Conservation (phyloP, 2,113 vertebrate genomes). For the Pachyramphus minor region DNA sequence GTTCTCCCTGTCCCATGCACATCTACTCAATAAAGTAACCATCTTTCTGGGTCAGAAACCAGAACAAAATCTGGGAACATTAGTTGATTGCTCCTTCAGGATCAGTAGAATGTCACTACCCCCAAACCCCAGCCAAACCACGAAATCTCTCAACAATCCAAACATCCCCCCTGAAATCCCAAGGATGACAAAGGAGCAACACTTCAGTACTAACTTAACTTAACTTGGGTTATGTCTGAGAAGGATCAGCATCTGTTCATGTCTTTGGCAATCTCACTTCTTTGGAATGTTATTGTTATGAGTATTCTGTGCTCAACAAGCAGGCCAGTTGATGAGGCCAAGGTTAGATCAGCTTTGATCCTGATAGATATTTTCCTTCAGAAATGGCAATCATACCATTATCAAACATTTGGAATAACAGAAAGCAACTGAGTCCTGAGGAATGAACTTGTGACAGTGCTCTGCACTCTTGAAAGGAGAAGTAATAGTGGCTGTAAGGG, state of each 20-base stretch:
- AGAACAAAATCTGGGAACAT: not conserved
- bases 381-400: not conserved
- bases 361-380: not conserved
- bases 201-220: not conserved
- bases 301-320: not conserved
- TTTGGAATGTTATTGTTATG: not conserved
- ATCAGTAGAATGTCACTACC: not conserved
- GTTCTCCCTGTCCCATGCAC: not conserved
- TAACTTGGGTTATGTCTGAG: not conserved
- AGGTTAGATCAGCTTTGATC: not conserved
- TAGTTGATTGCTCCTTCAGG: not conserved
- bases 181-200: not conserved
- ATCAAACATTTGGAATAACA: not conserved
- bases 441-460: not conserved
- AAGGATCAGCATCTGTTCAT: not conserved
- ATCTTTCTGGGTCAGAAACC: not conserved
- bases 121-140: not conserved
- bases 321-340: not conserved
- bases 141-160: not conserved
- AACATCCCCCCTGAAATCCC: fast-evolving
- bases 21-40: not conserved
- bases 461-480: not conserved
- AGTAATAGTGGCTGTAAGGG: not conserved
- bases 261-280: not conserved
- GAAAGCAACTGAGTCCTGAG: not conserved